A percentile compares a stretch with the other conserved stretches of the same genome.
Conservation (phyloP, 37 sponge, comb jelly and placozoan species). For the Lycopodina hypogea region DNA sequence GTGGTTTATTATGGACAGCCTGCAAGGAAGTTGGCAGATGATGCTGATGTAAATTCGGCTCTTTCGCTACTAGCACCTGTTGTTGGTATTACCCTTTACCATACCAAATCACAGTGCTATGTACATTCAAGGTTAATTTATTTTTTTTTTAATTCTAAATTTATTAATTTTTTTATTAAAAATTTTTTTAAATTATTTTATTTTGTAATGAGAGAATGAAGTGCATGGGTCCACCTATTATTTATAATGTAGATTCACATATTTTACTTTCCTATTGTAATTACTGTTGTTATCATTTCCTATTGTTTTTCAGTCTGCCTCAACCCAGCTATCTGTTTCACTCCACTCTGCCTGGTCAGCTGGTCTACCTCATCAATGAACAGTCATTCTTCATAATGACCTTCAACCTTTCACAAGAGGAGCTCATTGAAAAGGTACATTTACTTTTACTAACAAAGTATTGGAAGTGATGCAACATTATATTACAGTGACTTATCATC, state of each 20-base stretch:
- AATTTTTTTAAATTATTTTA: too few relatives aligned
- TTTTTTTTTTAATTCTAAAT: neutral
- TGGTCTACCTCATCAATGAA: conserved; percentile 23
- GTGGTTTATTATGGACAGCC: conserved; percentile 30
- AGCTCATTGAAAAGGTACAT: conserved; percentile 58
- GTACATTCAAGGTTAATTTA: conserved; percentile 14
- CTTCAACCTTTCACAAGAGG: conserved; percentile 48
- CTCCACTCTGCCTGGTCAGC: conserved; percentile 22
- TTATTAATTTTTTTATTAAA: neutral
- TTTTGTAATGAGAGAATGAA: too few relatives aligned
- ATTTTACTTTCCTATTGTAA: neutral
- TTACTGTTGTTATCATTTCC: too few relatives aligned
- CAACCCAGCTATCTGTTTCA: conserved; percentile 44
- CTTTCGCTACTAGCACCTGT: neutral
- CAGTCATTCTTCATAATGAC: conserved; percentile 29
- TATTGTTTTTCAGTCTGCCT: conserved; percentile 25
- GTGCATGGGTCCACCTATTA: too few relatives aligned
- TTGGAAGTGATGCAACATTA: neutral
- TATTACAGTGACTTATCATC: neutral
- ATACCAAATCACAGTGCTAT: conserved; percentile 17
- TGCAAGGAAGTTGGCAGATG: neutral
- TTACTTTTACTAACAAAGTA: neutral
- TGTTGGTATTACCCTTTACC: conserved; percentile 20
- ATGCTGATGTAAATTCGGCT: too few relatives aligned
- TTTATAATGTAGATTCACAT: too few relatives aligned